A percentile compares a stretch with the other conserved stretches of the same genome.
Evolutionary conservation across 2,888 invertebrate species (phyloP).

Genomic region (Tenthredo mesomela): DNA sequence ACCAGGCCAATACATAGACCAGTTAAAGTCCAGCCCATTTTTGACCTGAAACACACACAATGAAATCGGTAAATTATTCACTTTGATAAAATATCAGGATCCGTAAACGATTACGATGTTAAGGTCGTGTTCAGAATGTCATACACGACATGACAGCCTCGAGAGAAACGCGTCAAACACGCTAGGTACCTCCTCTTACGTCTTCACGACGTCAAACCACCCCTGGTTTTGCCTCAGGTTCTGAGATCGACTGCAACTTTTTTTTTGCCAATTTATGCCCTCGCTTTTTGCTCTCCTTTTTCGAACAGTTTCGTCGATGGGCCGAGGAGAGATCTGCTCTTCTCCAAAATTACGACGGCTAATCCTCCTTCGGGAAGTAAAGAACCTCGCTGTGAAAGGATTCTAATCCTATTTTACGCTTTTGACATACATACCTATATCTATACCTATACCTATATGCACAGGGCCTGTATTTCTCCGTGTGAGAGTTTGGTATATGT

Average conservation of each 20-base stretch:
- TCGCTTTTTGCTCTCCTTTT: neutral
- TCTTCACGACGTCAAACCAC: neutral
- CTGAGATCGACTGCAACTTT: constrained; percentile 24
- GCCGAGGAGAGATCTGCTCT: neutral
- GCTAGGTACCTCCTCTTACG: neutral
- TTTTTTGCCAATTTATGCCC: constrained; percentile 18
- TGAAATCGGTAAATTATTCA: neutral
- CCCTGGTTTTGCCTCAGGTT: constrained; percentile 18
- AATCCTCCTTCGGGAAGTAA: constrained; percentile 38
- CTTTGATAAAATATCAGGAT: neutral
- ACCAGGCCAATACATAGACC: constrained; percentile 69
- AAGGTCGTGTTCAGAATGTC: constrained; percentile 19
- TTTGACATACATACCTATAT: neutral
- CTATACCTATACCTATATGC: too few relatives aligned
- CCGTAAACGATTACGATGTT: neutral
- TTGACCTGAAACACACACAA: constrained; percentile 64
- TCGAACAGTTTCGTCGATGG: constrained; percentile 48
- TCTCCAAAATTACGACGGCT: constrained; percentile 15
- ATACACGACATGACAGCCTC: neutral
- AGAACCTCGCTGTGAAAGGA: constrained; percentile 40
- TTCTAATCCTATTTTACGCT: constrained; percentile 42
- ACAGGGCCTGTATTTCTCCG: neutral
- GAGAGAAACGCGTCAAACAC: constrained; percentile 15
- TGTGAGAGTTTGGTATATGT: neutral
- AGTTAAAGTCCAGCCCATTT: constrained; percentile 72